Evolutionary conservation across 2,888 invertebrate species (phyloP), one percentile per base, ranked within the genome.

Genomic region (Anthrax anthrax): DNA sequence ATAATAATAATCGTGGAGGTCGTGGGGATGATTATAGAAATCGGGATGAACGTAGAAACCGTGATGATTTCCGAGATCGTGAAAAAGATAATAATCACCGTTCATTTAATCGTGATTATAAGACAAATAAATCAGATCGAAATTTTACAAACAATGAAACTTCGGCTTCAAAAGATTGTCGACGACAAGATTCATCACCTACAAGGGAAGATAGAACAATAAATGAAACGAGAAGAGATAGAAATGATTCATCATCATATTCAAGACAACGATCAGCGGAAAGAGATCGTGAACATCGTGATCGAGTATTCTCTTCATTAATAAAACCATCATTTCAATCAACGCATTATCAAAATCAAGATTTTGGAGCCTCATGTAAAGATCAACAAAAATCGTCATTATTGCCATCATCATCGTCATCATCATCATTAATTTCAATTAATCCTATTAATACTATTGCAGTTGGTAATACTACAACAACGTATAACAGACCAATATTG

Each of bases 401-500:
- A 2, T 27, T 27, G 9, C 2, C 3, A 4, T 32, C 29, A 3
- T 12, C 29, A 32, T 12, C 6, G 12, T 50, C 56, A 71, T 41
- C 72, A 71, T 49, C 72, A 72, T n/a, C n/a, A 17, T 32, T 12
- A 32, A 32, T 12, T 12, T 32, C 29, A 12, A 1, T 12, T 32
- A 44, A n/a, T 36, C 19, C 37, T 17, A n/a, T n/a, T n/a, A n/a
- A n/a, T n/a, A n/a, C n/a, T n/a, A n/a, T n/a, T n/a, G n/a, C n/a
- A n/a, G n/a, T n/a, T n/a, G n/a, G n/a, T n/a, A n/a, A n/a, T n/a
- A n/a, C n/a, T 23, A 23, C 23, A 23, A 23, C 23, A 23, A 8
- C 8, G 8, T 8, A 23, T 8, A 23, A 23, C 23, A 23, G 4
- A 23, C 23, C 8, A 23, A 23, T 23, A 23, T 6, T 6, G 23